Base-by-base conservation (phyloP, 2,888 invertebrate genomes). In the Ochropacha duplaris region DNA sequence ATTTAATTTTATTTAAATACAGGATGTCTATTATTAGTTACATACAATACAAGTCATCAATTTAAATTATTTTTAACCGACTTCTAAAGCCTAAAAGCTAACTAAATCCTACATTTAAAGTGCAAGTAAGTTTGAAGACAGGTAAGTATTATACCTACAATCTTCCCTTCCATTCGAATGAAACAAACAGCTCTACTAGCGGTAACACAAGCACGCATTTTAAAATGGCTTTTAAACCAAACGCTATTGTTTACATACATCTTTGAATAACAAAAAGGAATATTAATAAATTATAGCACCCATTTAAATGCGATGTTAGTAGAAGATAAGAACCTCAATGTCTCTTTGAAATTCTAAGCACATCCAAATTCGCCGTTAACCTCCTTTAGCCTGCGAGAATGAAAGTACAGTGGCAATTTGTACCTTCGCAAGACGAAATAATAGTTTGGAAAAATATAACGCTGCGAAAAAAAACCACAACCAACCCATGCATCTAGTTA, bases 331-430 rank as follows among this genome's bases (percentile, higher is more conserved):
- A 72, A 61, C 66, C 69, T 77, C 76, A 69, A 80, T 72, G 73
- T 64, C 67, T 73, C 70, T 78, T 88, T 83, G 75, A 76, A 71
- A 91, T 91, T 89, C 92, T 72, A 71, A 70, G 61, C 86, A 79
- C 91, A 87, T 83, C 80, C 69, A 79, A 80, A 80, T 77, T 81
- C 76, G 82, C 86, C 85, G 91, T 90, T 91, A 90, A 83, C 91
- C 92, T 90, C 83, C 82, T 90, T 91, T 74, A 73, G 76, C 64
- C 67, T 74, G 85, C 79, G 83, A 85, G 86, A 87, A 86, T 87
- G 92, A 92, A 92, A 92, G 92, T 88, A 72, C 66, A 63, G n/a
- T n/a, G n/a, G n/a, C 72, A 66, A 68, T 70, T 8, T 67, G 63
- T 64, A 67, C 57, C 65, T 71, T 61, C 57, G 64, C 14, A 4